A percentile compares a stretch with the other conserved stretches of the same genome.
Evolutionary conservation across 2,113 vertebrate genomes (phyloP).

Genomic region (Menidia beryllina): DNA sequence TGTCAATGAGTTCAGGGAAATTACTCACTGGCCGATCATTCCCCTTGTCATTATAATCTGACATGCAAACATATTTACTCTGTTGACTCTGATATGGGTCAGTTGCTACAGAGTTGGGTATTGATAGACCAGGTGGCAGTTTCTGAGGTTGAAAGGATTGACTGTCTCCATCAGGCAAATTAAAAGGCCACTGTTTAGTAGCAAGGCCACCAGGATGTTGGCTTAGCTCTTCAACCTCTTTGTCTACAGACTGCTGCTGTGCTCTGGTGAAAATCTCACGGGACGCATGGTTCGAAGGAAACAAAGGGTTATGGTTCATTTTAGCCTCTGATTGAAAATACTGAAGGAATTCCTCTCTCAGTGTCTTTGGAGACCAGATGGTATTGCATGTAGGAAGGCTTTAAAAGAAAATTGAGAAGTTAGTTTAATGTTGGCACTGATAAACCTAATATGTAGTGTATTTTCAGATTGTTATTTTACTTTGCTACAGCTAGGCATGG

Average conservation of each 20-base stretch:
- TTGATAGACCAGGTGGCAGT: constrained; percentile 63
- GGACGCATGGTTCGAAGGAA: constrained; percentile 79
- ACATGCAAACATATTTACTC: constrained; percentile 39
- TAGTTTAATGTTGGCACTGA: constrained; percentile 10
- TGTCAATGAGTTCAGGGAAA: constrained; percentile 44
- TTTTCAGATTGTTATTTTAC: background rate
- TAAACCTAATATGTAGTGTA: background rate
- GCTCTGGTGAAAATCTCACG: constrained; percentile 73
- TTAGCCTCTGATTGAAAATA: constrained; percentile 83
- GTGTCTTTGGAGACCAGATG: constrained; percentile 83
- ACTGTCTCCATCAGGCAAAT: constrained; percentile 53
- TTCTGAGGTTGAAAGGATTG: constrained; percentile 36
- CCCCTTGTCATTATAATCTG: constrained; percentile 39
- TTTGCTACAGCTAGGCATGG: background rate
- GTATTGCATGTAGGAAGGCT: constrained; percentile 82
- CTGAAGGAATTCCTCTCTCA: constrained; percentile 78
- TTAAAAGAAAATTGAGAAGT: constrained; percentile 74
- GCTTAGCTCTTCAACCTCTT: constrained; percentile 52
- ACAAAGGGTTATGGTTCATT: constrained; percentile 72
- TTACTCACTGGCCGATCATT: constrained; percentile 36
- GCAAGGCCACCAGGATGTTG: constrained; percentile 55
- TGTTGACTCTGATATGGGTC: constrained; percentile 44
- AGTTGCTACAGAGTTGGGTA: constrained; percentile 34
- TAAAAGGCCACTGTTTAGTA: constrained; percentile 58
- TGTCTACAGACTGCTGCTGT: constrained; percentile 76